Base-by-base conservation (phyloP, 2,888 invertebrate genomes). In the Tiliacea citrago region DNA sequence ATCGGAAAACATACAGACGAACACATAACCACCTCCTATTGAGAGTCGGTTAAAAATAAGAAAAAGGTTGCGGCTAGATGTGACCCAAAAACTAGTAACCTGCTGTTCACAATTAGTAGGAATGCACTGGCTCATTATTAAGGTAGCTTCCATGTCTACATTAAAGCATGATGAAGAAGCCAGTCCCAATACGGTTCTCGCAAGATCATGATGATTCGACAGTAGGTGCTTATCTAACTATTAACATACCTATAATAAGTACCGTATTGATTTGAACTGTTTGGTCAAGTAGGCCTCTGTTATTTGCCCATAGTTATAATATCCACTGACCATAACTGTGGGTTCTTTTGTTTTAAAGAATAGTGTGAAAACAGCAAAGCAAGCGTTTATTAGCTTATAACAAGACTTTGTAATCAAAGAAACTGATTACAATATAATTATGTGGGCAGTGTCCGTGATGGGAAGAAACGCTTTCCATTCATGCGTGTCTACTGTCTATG, bases 401-500 rank as follows among this genome's bases (percentile, higher is more conserved):
- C 55, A 66, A 78, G 61, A 53, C 12, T 29, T 24, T 49, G 42
- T 53, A 58, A 69, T 81, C 57, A 83, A 72, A 83, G 73, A 83
- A 83, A 73, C 65, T 73, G 61, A 83, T 81, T 83, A 79, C 49
- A 79, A 67, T 83, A 60, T 67, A 73, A 83, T 83, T 83, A 83
- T 67, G 69, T 73, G 61, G 79, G 49, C 57, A 81, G 69, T 63
- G 69, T 67, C 79, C 73, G 66, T 78, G 68, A 73, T 83, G 73
- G 73, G 73, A 83, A 60, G 65, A 58, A 75, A 57, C 47, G 51
- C 60, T 67, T 62, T 69, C 79, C 66, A 73, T 49, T 79, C 65
- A 83, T 69, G 83, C 83, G 68, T 83, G 35, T 61, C 80, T 61
- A 18, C 35, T 47, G 47, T 47, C 55, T 72, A 24, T 71, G 57